phyloP scores from a whole-genome alignment of 2,797 vertebrate species.

The Falco concolor region DNA sequence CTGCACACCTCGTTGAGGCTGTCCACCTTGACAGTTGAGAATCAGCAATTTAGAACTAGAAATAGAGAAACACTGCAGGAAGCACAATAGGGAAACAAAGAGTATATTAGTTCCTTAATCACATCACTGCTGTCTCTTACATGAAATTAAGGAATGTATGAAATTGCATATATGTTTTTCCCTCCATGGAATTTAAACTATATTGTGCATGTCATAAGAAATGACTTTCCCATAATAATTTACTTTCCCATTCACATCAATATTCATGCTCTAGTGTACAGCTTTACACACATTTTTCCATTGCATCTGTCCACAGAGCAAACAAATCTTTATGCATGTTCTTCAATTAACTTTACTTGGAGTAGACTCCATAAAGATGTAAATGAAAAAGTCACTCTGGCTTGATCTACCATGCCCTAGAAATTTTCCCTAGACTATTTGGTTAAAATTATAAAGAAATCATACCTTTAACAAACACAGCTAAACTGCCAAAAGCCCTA shows the following conservation, averaged over 20 bases:
- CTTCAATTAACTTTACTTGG: constrained; percentile 56
- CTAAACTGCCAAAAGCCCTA: not conserved
- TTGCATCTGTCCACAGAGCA: constrained; percentile 51
- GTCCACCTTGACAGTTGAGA: not conserved
- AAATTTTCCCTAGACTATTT: not conserved
- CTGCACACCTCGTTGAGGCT: not conserved
- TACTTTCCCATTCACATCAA: constrained; percentile 39
- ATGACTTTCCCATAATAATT: constrained; percentile 40
- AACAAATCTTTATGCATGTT: constrained; percentile 56
- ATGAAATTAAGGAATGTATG: constrained; percentile 30
- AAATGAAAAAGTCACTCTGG: constrained; percentile 51
- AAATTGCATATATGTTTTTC: not conserved
- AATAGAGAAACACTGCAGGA: not conserved
- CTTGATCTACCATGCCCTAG: not conserved
- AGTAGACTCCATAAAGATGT: constrained; percentile 53
- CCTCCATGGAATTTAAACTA: constrained; percentile 3
- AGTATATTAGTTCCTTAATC: constrained; percentile 3
- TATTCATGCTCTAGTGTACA: constrained; percentile 33
- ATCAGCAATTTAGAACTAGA: not conserved
- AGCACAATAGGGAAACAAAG: not conserved
- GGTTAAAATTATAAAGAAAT: not conserved
- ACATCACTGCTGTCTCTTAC: not conserved
- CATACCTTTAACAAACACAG: not conserved
- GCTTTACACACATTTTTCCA: constrained; percentile 53
- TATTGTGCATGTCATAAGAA: constrained; percentile 6